These are phyloP conservation scores for Corythoichthys intestinalis DNA, from an alignment of 2,113 vertebrate species.

Conservation along the genomic window DNA sequence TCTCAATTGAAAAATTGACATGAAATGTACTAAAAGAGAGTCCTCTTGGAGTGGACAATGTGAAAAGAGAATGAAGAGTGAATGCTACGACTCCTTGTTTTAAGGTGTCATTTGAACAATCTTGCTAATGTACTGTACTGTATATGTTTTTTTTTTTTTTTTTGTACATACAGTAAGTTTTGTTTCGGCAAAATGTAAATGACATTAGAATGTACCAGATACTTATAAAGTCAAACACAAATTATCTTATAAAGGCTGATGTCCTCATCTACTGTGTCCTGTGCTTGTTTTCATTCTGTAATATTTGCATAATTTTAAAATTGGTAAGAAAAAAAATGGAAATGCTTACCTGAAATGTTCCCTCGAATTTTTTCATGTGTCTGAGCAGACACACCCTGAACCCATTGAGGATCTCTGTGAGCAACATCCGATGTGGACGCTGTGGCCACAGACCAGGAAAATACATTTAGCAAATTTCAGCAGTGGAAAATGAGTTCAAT, in stretches of 20 bases:
- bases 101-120: slow-evolving; percentile 39
- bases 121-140: slow-evolving; percentile 37
- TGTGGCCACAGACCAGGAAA: too few species aligned
- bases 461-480: too few species aligned
- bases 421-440: too few species aligned
- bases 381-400: too few species aligned
- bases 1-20: slow-evolving; percentile 14
- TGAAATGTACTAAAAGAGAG: neutral
- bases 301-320: slow-evolving; percentile 74
- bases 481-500: too few species aligned
- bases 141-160: slow-evolving; percentile 18
- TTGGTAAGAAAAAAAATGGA: slow-evolving; percentile 59
- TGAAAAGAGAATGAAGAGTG: neutral
- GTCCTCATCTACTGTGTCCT: slow-evolving; percentile 57
- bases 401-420: too few species aligned
- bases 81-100: slow-evolving; percentile 41
- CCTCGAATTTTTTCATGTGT: too few species aligned
- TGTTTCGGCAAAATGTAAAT: slow-evolving; percentile 39
- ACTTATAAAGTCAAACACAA: neutral
- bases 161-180: slow-evolving; percentile 17
- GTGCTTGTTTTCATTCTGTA: slow-evolving; percentile 69
- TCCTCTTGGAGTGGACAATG: neutral
- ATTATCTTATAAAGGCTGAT: slow-evolving; percentile 31
- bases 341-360: neutral
- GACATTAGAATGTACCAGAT: slow-evolving; percentile 43